These are phyloP conservation scores for Danaus plexippus DNA, from an alignment of 1,140 invertebrate genomes.

Conservation along the genomic window DNA sequence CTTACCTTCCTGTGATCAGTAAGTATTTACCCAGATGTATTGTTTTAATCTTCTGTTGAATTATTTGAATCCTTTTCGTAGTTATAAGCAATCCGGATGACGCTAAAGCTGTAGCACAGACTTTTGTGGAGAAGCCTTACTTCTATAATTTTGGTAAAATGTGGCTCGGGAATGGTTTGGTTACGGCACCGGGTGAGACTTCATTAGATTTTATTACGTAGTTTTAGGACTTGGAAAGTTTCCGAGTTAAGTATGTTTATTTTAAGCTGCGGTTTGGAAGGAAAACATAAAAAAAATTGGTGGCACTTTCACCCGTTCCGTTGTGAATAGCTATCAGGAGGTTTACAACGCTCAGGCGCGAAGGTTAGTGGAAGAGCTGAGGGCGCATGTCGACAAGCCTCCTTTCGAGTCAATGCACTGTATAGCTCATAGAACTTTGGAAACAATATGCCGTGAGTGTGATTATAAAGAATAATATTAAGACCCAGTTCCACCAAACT, in stretches of 20 bases:
- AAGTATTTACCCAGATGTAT: conserved; percentile 9
- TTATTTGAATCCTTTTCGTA: conserved; percentile 18
- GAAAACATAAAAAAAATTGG: conserved; percentile 12
- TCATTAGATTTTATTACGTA: not conserved
- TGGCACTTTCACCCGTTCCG: conserved; percentile 2
- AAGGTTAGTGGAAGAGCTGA: conserved; percentile 10
- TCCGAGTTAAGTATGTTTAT: conserved; percentile 1
- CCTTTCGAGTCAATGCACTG: conserved; percentile 30
- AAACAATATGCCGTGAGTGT: conserved; percentile 46
- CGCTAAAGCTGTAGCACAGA: conserved; percentile 33
- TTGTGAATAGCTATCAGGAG: conserved; percentile 9
- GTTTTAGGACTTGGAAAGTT: not conserved
- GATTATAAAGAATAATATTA: not conserved
- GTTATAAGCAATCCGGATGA: conserved; percentile 36
- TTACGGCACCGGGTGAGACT: conserved; percentile 36
- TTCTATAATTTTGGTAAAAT: conserved; percentile 31
- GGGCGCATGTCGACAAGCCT: conserved; percentile 15
- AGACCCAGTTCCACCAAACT: too few relatives aligned
- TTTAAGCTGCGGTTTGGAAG: conserved; percentile 14
- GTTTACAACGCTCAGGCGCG: conserved; percentile 14
- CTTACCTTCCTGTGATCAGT: conserved; percentile 24
- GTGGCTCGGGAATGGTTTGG: conserved; percentile 45
- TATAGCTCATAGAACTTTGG: conserved; percentile 32
- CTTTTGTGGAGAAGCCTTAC: conserved; percentile 41
- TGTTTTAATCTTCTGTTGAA: too few relatives aligned